Conservation (phyloP, 2,113 vertebrate genomes). For the Prionailurus bengalensis region DNA sequence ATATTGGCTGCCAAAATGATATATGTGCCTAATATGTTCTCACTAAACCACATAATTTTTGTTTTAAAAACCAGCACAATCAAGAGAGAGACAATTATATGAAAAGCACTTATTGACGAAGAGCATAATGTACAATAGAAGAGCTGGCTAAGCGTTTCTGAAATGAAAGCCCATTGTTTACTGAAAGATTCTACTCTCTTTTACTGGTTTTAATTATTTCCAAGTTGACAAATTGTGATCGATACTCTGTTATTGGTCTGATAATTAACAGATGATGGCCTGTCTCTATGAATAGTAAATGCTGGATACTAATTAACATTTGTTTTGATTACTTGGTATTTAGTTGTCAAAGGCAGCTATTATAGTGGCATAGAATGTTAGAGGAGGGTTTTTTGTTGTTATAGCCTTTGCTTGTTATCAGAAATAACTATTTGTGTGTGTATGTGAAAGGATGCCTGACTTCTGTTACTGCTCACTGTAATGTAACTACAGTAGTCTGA, state of each 20-base stretch:
- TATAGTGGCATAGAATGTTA: not conserved
- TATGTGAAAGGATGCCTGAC: not conserved
- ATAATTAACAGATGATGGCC: conserved; percentile 87
- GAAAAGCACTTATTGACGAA: conserved; percentile 68
- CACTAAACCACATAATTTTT: conserved; percentile 41
- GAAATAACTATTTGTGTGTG: not conserved
- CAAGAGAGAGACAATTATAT: conserved; percentile 65
- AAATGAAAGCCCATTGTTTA: conserved; percentile 77
- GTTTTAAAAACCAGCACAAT: conserved; percentile 59
- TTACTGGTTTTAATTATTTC: conserved; percentile 84
- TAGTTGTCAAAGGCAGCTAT: conserved; percentile 54
- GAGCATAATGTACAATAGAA: conserved; percentile 56
- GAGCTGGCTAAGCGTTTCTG: conserved; percentile 80
- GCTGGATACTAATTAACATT: conserved; percentile 77
- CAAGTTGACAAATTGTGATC: conserved; percentile 86
- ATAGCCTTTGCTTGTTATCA: conserved; percentile 56
- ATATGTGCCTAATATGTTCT: conserved; percentile 45
- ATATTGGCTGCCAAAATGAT: conserved; percentile 60
- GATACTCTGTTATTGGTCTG: conserved; percentile 87
- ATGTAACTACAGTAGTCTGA: not conserved
- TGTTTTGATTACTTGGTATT: conserved; percentile 80
- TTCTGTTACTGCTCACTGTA: conserved; percentile 46
- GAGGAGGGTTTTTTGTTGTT: not conserved
- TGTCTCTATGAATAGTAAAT: conserved; percentile 82
- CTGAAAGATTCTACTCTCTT: conserved; percentile 62